phyloP scores from a whole-genome alignment of 2,797 vertebrate genomes.

The Fundulus diaphanus region DNA sequence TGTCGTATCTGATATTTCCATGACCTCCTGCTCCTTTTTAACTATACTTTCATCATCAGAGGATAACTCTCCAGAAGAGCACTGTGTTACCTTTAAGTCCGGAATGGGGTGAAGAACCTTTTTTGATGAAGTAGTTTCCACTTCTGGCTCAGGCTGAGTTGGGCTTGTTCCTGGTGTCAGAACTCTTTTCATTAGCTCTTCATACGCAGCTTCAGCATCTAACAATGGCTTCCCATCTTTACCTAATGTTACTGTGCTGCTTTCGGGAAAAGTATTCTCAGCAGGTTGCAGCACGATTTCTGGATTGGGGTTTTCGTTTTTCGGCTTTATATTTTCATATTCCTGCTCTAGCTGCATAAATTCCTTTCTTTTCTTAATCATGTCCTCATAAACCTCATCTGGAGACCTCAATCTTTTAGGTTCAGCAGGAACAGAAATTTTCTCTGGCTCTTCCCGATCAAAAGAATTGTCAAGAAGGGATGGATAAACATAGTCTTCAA shows the following conservation, averaged over 20 bases:
- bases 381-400: conserved; percentile 91
- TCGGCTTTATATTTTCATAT: conserved; percentile 83
- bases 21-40: conserved; percentile 77
- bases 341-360: conserved; percentile 88
- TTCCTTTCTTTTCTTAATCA: conserved; percentile 88
- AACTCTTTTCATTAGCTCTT: conserved; percentile 92
- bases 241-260: conserved; percentile 74
- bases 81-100: conserved; percentile 97
- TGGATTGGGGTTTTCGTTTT: conserved; percentile 81
- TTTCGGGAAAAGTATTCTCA: conserved; percentile 83
- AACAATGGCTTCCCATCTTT: conserved; percentile 89
- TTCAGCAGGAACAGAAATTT: conserved; percentile 83
- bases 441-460: conserved; percentile 78
- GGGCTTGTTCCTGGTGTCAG: conserved; percentile 90
- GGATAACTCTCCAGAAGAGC: conserved; percentile 93
- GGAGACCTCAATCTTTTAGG: conserved; percentile 86
- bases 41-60: conserved; percentile 89
- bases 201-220: conserved; percentile 93
- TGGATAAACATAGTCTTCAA: conserved; percentile 97
- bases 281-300: conserved; percentile 88
- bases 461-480: conserved; percentile 90
- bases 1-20: conserved; percentile 41
- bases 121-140: conserved; percentile 73
- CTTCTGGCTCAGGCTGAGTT: conserved; percentile 79
- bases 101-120: conserved; percentile 90